Base-by-base conservation (phyloP, 2,797 vertebrate species). In the Xenopus petersii region DNA sequence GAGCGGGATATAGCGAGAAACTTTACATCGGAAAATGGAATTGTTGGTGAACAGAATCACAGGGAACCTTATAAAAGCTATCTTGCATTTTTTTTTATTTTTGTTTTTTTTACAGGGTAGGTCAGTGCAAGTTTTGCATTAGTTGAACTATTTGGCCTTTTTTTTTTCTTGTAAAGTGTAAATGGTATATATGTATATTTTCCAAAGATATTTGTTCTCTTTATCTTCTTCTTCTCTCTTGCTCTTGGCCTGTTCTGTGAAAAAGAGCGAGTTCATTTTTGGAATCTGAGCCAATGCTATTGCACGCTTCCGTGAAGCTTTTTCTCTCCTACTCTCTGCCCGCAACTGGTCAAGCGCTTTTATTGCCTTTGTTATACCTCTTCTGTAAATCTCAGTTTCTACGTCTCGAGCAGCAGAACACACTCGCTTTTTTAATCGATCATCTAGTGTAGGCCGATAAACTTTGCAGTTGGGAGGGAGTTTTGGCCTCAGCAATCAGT, bases 131-230 rank as follows among this genome's bases (percentile, higher is more conserved):
- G 26, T 21, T 8, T 54, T 16, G 26, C 13, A 24, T 71, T 71
- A 71, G 46, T 54, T 17, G 61, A 51, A 67, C 15, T 62, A 55
- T 46, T 56, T 63, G 75, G 64, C 70, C 74, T 58, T 70, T 67
- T 36, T 21, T 21, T 17, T 62, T 77, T 64, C 60, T 68, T 73
- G 69, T 77, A 71, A 61, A 77, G 63, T 47, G 66, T 67, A 64
- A 73, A 72, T 72, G 55, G 21, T 77, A 33, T 73, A 51, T 30
- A 30, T 73, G 75, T 78, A 68, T 73, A 69, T 78, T 78, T 79
- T 83, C 83, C 80, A 64, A 5, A 85, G 83, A 75, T 72, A 77
- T 71, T 51, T 48, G 4, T 42, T 26, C n/a, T 30, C 17, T 33
- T 0, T 0, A 47, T 55, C 46, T 30, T 30, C 48, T 60, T 55